These are phyloP conservation scores for Nemopilema nomurai DNA, from an alignment of 30 jellyfish, hydroid and myxozoan species.

Conservation along the genomic window DNA sequence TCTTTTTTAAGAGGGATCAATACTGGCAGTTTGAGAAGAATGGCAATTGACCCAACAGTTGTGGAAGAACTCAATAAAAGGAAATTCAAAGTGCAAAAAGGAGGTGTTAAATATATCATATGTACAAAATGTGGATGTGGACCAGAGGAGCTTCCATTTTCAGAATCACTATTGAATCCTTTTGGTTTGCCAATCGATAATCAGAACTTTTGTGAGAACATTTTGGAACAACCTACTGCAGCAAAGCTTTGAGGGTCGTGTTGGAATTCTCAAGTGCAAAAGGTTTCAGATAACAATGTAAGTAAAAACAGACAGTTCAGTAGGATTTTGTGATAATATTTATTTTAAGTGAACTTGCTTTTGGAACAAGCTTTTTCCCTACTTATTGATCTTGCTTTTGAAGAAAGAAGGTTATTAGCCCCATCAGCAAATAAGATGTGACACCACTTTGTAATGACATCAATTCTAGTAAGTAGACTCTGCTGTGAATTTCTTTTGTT, in stretches of 20 bases:
- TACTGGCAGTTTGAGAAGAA: neutral
- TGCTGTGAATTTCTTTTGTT: too few relatives aligned
- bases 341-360: too few relatives aligned
- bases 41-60: constrained; percentile 16
- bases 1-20: constrained; percentile 32
- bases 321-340: too few relatives aligned
- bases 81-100: constrained; percentile 7
- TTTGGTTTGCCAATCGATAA: constrained; percentile 67
- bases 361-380: too few relatives aligned
- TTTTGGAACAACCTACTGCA: constrained; percentile 10
- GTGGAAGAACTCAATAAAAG: constrained; percentile 34
- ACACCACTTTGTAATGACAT: too few relatives aligned
- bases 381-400: too few relatives aligned
- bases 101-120: constrained; percentile 36
- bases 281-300: too few relatives aligned
- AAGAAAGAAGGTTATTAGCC: too few relatives aligned
- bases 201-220: constrained; percentile 47
- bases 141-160: constrained; percentile 55
- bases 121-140: constrained; percentile 60
- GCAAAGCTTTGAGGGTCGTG: neutral
- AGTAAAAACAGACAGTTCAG: too few relatives aligned
- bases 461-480: too few relatives aligned
- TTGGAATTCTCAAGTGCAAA: neutral
- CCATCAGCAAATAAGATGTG: too few relatives aligned
- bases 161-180: constrained; percentile 57